Evolutionary conservation across 2,797 vertebrate genomes (phyloP).

Genomic region (Diplodus puntazzo): DNA sequence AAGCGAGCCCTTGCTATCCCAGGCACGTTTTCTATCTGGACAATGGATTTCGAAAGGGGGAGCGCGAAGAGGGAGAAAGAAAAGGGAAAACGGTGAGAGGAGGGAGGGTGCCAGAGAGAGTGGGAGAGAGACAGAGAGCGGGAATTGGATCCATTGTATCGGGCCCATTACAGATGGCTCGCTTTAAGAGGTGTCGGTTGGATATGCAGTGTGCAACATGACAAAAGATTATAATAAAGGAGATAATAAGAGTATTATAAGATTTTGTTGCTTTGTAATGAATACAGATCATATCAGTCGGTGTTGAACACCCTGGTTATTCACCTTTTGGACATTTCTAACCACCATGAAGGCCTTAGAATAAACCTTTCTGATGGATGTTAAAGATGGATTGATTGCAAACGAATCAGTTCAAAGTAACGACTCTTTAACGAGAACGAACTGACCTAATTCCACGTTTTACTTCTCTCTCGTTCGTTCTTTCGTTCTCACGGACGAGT

Average conservation of each 20-base stretch:
- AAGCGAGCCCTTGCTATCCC: slow-evolving; percentile 82
- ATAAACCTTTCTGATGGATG: too few species aligned
- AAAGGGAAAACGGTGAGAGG: neutral
- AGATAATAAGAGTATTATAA: slow-evolving; percentile 2
- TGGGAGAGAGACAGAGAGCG: slow-evolving; percentile 20
- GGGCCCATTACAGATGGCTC: slow-evolving; percentile 61
- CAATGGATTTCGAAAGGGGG: slow-evolving; percentile 78
- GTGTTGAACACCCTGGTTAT: slow-evolving; percentile 2
- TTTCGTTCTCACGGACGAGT: too few species aligned
- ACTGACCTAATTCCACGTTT: too few species aligned
- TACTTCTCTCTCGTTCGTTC: too few species aligned
- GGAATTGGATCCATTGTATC: slow-evolving; percentile 59
- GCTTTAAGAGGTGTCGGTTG: slow-evolving; percentile 47
- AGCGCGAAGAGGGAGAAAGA: slow-evolving; percentile 51
- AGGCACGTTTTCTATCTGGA: slow-evolving; percentile 84
- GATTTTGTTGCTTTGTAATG: slow-evolving; percentile 3
- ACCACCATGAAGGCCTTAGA: slow-evolving; percentile 1
- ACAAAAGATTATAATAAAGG: slow-evolving; percentile 2
- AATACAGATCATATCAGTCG: neutral
- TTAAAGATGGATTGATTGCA: too few species aligned
- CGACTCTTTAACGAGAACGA: too few species aligned
- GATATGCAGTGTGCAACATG: slow-evolving; percentile 27
- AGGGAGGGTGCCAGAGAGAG: too few species aligned
- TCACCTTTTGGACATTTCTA: slow-evolving; percentile 22
- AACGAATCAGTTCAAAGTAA: too few species aligned